A percentile compares a stretch with the other conserved stretches of the same genome.
Evolutionary conservation across 1,140 invertebrate genomes (phyloP).

Genomic region (Pantala flavescens): DNA sequence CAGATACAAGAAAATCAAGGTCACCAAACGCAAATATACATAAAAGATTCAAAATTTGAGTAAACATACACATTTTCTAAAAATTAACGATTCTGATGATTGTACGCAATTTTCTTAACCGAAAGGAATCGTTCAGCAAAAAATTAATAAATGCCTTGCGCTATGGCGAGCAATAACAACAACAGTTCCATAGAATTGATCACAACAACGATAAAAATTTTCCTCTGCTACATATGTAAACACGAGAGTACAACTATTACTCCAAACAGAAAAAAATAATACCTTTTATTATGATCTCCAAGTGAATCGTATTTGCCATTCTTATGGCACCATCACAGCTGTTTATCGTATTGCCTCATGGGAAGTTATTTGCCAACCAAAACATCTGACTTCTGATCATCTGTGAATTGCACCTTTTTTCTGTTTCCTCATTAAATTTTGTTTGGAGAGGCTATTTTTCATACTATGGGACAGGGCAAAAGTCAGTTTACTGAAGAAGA

Average conservation of each 20-base stretch:
- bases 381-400: neutral
- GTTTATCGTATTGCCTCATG: neutral
- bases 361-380: slow-evolving; percentile 1
- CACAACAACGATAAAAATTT: neutral
- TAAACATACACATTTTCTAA: too few relatives aligned
- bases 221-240: neutral
- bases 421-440: neutral
- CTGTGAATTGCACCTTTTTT: neutral
- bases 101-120: neutral
- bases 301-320: neutral
- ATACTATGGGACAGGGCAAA: slow-evolving; percentile 58
- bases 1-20: neutral
- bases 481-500: slow-evolving; percentile 80
- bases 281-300: neutral
- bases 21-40: neutral
- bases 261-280: neutral
- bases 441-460: neutral
- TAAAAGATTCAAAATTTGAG: too few relatives aligned
- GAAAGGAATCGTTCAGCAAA: neutral
- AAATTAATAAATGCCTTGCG: slow-evolving; percentile 3
- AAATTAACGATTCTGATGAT: neutral
- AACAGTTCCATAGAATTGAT: neutral
- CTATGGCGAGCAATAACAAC: neutral
- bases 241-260: too few relatives aligned
- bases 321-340: slow-evolving; percentile 4